These are phyloP conservation scores for Tetramorium alpestre DNA, from an alignment of 1,140 invertebrate species.

Conservation along the genomic window DNA sequence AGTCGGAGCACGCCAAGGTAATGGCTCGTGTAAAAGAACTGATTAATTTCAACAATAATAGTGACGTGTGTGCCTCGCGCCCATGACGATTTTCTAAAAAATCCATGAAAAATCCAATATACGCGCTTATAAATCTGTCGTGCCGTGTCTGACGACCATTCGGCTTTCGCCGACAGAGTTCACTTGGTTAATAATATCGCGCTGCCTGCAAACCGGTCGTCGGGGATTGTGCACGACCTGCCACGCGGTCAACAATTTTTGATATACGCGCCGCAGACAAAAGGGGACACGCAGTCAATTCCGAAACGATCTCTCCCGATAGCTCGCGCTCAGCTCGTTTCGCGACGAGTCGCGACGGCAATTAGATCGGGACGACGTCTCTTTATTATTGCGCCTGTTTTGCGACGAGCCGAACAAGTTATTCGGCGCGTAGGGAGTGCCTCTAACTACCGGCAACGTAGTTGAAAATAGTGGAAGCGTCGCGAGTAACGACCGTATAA, in stretches of 20 bases:
- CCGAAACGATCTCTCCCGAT: constrained; percentile 30
- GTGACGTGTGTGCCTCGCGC: not conserved
- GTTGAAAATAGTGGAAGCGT: constrained; percentile 70
- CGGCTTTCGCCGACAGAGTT: not conserved
- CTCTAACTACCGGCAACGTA: constrained; percentile 41
- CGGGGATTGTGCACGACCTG: not conserved
- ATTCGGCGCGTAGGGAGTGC: constrained; percentile 57
- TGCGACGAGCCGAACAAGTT: constrained; percentile 73
- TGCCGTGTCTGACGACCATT: not conserved
- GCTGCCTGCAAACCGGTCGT: not conserved
- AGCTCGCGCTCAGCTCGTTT: not conserved
- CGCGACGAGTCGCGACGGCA: constrained; percentile 18
- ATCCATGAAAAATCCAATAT: not conserved
- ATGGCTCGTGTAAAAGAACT: not conserved
- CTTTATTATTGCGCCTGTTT: constrained; percentile 71
- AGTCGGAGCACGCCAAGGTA: constrained; percentile 6
- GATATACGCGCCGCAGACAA: not conserved
- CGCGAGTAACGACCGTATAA: constrained; percentile 74
- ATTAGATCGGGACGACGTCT: constrained; percentile 50
- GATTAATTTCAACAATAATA: not conserved
- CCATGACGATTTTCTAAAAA: not conserved
- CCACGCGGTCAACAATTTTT: not conserved
- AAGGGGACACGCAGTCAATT: not conserved
- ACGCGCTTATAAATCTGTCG: not conserved
- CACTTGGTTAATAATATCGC: not conserved